Base-by-base conservation (phyloP, 2,797 vertebrate species). In the Sebastes taczanowskii region DNA sequence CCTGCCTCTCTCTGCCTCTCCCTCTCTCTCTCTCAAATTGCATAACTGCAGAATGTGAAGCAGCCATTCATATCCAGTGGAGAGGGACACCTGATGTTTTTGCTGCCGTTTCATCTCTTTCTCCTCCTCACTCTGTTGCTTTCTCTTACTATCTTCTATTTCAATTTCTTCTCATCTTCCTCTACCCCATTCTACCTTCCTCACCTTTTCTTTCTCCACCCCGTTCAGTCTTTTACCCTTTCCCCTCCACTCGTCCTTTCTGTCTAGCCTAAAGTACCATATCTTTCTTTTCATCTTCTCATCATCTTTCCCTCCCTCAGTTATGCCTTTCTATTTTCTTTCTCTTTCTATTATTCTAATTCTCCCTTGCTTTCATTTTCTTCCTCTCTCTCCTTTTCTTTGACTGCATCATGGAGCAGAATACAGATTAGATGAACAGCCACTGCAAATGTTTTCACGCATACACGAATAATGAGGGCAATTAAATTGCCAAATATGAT, bases 61-160 rank as follows among this genome's bases (percentile, higher is more conserved):
- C 86, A 86, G 78, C 84, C 88, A 86, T 88, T 91, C 88, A 91
- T 77, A 86, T 85, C 79, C 71, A 88, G 53, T 73, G 66, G 67
- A 91, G 77, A 77, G 77, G 81, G 88, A 88, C 85, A 89, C 89
- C 89, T 92, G 88, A 89, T 93, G 89, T 88, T 87, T 91, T 67
- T 78, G 63, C 63, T 86, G 71, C 55, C 67, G n/a, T 87, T 89
- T 89, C 80, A 84, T 88, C 87, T 86, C 80, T 67, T 23, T 78
- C 38, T 59, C 22, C 55, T 62, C 62, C 29, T 64, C 59, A 74
- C 72, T 64, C 35, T 65, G 38, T 77, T 53, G n/a, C 60, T 68
- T 80, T 81, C 34, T 52, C 29, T 81, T 63, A 38, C 55, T 29
- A 32, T 69, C 29, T 66, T 34, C 30, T 62, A 81, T 63, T 88